phyloP scores from a whole-genome alignment of 1,140 invertebrate species.

The Heliothis virescens region DNA sequence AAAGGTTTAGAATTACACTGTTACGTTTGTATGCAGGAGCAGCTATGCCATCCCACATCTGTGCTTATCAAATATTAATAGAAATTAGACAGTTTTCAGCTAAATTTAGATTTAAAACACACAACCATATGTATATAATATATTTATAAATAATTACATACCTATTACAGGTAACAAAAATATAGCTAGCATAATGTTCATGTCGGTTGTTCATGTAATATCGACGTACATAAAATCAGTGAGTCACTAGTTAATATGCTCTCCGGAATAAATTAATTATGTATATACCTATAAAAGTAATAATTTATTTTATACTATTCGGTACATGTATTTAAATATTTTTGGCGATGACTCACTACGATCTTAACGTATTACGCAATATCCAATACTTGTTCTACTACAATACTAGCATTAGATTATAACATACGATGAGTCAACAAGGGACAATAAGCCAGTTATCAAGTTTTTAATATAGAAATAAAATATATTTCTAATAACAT shows the following conservation, averaged over 20 bases:
- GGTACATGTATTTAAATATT: slow-evolving; percentile 67
- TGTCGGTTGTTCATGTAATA: not conserved
- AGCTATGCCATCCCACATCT: not conserved
- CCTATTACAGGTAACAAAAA: too few species aligned
- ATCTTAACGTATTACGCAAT: slow-evolving; percentile 74
- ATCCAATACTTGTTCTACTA: slow-evolving; percentile 74
- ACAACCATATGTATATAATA: too few species aligned
- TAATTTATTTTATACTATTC: slow-evolving; percentile 50
- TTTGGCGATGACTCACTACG: slow-evolving; percentile 73
- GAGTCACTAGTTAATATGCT: slow-evolving; percentile 14
- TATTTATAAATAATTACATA: too few species aligned
- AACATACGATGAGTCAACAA: slow-evolving; percentile 60
- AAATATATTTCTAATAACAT: slow-evolving; percentile 1
- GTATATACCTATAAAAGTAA: slow-evolving; percentile 43
- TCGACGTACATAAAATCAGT: not conserved
- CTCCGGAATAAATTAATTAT: slow-evolving; percentile 39
- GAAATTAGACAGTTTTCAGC: not conserved
- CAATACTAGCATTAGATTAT: slow-evolving; percentile 62
- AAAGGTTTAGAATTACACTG: slow-evolving; percentile 47
- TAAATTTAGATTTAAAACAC: not conserved
- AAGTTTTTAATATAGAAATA: not conserved
- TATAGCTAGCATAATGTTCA: not conserved
- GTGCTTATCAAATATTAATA: not conserved
- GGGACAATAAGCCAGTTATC: slow-evolving; percentile 32
- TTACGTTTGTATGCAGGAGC: not conserved